These are phyloP conservation scores for Neomorphus geoffroyi DNA, from an alignment of 2,797 vertebrate genomes.

Conservation along the genomic window DNA sequence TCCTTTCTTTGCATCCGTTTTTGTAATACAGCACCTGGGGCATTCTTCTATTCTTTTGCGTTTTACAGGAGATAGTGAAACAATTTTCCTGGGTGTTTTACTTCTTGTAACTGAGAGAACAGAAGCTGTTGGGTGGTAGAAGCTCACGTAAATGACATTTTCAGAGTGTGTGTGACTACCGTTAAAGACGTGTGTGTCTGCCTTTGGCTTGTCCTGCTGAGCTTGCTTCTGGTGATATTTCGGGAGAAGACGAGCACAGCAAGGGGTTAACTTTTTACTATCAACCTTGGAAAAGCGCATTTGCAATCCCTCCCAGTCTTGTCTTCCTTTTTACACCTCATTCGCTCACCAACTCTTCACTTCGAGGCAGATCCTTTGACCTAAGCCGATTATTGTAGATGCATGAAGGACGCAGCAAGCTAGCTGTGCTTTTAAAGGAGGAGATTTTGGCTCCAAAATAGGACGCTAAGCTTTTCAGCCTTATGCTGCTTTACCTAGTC, in stretches of 20 bases:
- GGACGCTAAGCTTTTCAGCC: slow-evolving; percentile 86
- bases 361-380: slow-evolving; percentile 75
- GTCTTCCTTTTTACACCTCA: slow-evolving; percentile 36
- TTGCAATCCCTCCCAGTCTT: background rate
- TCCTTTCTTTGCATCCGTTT: background rate
- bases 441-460: slow-evolving; percentile 91
- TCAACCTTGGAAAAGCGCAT: slow-evolving; percentile 22
- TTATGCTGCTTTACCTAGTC: slow-evolving; percentile 81
- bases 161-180: accelerated
- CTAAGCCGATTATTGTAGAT: slow-evolving; percentile 87
- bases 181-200: background rate
- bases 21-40: background rate
- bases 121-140: background rate
- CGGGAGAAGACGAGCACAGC: background rate
- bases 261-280: slow-evolving; percentile 40
- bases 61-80: background rate
- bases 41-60: background rate
- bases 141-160: background rate
- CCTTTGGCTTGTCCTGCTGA: background rate
- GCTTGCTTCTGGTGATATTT: background rate
- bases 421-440: slow-evolving; percentile 75
- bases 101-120: background rate
- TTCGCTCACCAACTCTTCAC: slow-evolving; percentile 37
- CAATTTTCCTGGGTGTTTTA: background rate
- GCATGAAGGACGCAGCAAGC: slow-evolving; percentile 73